These are phyloP conservation scores for Macrotus californicus DNA, from an alignment of 2,113 vertebrate species.

Conservation along the genomic window DNA sequence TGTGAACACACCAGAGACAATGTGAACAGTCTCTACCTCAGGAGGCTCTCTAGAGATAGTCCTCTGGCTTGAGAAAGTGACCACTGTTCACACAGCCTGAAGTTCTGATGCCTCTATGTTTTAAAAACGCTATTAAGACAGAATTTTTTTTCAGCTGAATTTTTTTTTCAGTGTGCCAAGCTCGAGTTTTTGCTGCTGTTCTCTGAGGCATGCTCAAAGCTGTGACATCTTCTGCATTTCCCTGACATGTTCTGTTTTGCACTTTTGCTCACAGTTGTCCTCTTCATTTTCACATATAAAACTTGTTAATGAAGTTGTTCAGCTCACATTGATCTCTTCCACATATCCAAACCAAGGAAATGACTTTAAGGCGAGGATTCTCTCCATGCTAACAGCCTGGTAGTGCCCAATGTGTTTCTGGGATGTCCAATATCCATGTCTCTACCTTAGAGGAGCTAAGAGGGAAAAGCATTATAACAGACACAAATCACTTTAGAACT, in stretches of 20 bases:
- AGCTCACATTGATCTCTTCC: neutral
- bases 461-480: neutral
- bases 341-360: neutral
- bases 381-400: neutral
- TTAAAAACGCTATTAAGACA: neutral
- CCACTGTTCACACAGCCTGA: neutral
- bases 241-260: neutral
- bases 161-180: neutral
- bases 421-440: neutral
- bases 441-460: neutral
- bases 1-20: neutral
- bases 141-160: neutral
- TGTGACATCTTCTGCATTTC: neutral
- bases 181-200: neutral
- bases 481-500: neutral
- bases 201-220: neutral
- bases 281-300: slow-evolving; percentile 9
- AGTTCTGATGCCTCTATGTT: neutral
- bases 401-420: neutral
- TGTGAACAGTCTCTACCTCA: neutral
- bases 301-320: neutral
- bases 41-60: neutral
- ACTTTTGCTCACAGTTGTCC: neutral
- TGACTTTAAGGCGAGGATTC: neutral
- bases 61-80: neutral